Evolutionary conservation across 2,888 invertebrate genomes (phyloP).

Genomic region (Microplitis deprimator): DNA sequence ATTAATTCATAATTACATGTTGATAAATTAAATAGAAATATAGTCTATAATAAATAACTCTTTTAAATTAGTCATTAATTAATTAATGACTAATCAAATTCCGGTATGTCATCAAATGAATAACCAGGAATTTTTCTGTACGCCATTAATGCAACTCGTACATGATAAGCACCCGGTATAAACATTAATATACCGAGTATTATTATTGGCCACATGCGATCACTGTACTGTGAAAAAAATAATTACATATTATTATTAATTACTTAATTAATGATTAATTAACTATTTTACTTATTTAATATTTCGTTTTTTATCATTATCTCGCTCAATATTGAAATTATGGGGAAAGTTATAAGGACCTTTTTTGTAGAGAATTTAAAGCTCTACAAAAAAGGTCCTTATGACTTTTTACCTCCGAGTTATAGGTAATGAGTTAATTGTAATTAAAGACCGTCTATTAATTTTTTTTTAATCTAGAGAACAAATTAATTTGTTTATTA

Average conservation of each 20-base stretch:
- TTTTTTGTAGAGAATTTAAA: too few species aligned
- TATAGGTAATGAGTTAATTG: too few species aligned
- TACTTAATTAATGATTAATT: too few species aligned
- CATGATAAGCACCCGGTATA: constrained; percentile 92
- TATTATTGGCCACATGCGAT: constrained; percentile 91
- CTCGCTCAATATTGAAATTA: too few species aligned
- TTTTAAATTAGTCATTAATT: neutral
- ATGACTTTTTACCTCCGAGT: too few species aligned
- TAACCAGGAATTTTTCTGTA: constrained; percentile 87
- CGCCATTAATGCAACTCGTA: constrained; percentile 89
- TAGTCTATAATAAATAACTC: neutral
- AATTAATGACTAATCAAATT: constrained; percentile 77
- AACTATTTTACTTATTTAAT: too few species aligned
- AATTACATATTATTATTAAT: constrained; percentile 19
- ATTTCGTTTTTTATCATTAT: too few species aligned
- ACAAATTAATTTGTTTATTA: neutral
- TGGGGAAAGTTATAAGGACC: too few species aligned
- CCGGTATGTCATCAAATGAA: constrained; percentile 91
- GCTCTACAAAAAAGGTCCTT: too few species aligned
- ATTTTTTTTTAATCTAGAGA: constrained; percentile 3
- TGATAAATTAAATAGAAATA: neutral
- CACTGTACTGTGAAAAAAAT: constrained; percentile 78
- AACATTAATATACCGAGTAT: constrained; percentile 91
- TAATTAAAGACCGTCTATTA: constrained; percentile 15
- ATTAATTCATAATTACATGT: neutral